Evolutionary conservation across 2,113 vertebrate genomes (phyloP).

Genomic region (Cisticola juncidis): DNA sequence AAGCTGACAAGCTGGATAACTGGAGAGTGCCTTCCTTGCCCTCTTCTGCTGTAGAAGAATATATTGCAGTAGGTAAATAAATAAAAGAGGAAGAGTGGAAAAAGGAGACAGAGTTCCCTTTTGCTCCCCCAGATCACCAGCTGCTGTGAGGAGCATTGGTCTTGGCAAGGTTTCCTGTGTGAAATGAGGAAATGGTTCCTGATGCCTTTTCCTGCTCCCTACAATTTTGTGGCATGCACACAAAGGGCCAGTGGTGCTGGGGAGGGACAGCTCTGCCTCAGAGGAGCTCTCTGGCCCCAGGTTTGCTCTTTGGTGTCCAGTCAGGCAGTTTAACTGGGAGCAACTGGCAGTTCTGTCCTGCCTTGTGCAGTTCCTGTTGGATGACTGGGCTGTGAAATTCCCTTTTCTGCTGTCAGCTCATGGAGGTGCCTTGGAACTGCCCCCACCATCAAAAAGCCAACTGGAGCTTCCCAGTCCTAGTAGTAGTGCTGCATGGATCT

Average conservation of each 20-base stretch:
- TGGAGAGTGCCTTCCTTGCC: neutral
- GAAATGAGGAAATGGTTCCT: neutral
- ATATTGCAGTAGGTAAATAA: neutral
- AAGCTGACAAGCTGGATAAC: neutral
- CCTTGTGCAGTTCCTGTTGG: fast-evolving
- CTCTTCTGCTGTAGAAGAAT: neutral
- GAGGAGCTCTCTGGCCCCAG: neutral
- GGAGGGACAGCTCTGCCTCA: neutral
- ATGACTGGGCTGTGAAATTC: neutral
- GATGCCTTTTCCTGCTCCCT: neutral
- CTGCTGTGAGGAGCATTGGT: neutral
- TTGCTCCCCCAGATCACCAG: neutral
- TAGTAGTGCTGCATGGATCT: neutral
- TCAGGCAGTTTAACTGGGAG: neutral
- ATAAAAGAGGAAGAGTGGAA: neutral
- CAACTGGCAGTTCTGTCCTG: neutral
- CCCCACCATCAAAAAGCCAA: neutral
- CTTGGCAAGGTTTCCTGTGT: neutral
- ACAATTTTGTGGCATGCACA: fast-evolving
- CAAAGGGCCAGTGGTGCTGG: neutral
- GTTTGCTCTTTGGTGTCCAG: no score
- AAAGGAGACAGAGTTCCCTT: neutral
- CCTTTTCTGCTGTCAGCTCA: neutral
- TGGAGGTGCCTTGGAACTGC: neutral
- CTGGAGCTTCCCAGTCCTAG: neutral